Base-by-base conservation (phyloP, 2,888 invertebrate species). In the Agrochola litura region DNA sequence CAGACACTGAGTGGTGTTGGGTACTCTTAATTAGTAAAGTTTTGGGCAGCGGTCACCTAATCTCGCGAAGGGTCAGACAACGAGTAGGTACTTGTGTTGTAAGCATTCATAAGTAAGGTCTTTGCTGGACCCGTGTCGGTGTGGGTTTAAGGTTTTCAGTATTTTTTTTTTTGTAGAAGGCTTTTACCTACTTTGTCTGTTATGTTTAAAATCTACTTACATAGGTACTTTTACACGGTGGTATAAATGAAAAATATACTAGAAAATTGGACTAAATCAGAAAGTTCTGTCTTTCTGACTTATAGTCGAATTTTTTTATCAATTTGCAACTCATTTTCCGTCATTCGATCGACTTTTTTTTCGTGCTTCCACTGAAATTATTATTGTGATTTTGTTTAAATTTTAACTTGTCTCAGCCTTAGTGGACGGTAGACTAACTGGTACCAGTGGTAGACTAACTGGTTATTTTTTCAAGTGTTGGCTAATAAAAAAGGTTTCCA, bases 21-120 rank as follows among this genome's bases (percentile, higher is more conserved):
- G 83, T 83, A 85, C 82, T 83, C 89, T 90, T 92, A 92, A 92
- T 92, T 91, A 92, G 91, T 81, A 91, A 92, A 92, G 89, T 92
- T 92, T 88, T 76, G 85, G 90, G 87, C 73, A 80, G 89, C 86
- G 90, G 92, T 91, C 88, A 86, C 83, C 84, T 91, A 90, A 90
- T 90, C 90, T 88, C 64, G 74, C 60, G 58, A 61, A 86, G 86
- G 83, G 86, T 83, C 86, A 86, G 66, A 73, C 61, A 60, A n/a
- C 65, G 19, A 41, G n/a, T 64, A 74, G 4, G 41, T 49, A 76
- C 49, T 76, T 58, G 25, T 76, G 46, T 58, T 58, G 56, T 65
- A 1, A 25, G 49, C 25, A 77, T 66, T 76, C 49, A 41, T 30
- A 76, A 43, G 49, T 76, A 58, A 58, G 25, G 16, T 37, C n/a